Evolutionary conservation across 2,113 vertebrate genomes (phyloP).

Genomic region (Spilogale gracilis): DNA sequence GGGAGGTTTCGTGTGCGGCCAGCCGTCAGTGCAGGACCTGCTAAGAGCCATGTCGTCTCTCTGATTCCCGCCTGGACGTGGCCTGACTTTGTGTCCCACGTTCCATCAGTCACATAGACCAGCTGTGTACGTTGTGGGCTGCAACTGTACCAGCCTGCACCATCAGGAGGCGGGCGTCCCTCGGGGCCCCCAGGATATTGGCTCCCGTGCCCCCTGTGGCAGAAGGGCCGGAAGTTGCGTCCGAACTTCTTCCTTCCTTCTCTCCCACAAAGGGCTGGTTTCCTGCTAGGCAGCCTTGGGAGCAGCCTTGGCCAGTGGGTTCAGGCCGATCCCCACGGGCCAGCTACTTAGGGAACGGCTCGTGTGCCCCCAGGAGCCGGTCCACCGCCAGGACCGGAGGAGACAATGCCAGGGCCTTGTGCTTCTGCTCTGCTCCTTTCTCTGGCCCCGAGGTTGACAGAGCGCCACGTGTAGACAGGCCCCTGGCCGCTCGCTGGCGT

Average conservation of each 20-base stretch:
- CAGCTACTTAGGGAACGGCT: neutral
- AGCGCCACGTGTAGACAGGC: neutral
- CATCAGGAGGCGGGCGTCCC: neutral
- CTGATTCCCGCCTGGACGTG: rapidly evolving
- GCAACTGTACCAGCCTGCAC: too few relatives aligned
- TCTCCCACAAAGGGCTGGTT: rapidly evolving
- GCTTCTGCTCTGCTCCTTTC: too few relatives aligned
- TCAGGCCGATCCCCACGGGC: rapidly evolving
- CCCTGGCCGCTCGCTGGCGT: rapidly evolving
- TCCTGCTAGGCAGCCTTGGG: neutral
- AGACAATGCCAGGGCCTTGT: rapidly evolving
- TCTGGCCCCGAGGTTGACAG: rapidly evolving
- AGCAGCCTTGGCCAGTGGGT: neutral
- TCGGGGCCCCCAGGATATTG: neutral
- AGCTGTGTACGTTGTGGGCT: neutral
- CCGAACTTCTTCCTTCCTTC: neutral
- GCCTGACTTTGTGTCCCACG: rapidly evolving
- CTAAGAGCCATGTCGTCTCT: too few relatives aligned
- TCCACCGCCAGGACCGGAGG: rapidly evolving
- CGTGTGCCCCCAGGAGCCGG: neutral
- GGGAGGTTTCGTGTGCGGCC: rapidly evolving
- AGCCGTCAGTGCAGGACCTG: neutral
- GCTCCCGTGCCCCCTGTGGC: neutral
- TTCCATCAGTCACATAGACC: neutral
- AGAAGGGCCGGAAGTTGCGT: neutral